These are phyloP conservation scores for Leptopilina syphax DNA, from an alignment of 2,888 invertebrate genomes.

Conservation along the genomic window DNA sequence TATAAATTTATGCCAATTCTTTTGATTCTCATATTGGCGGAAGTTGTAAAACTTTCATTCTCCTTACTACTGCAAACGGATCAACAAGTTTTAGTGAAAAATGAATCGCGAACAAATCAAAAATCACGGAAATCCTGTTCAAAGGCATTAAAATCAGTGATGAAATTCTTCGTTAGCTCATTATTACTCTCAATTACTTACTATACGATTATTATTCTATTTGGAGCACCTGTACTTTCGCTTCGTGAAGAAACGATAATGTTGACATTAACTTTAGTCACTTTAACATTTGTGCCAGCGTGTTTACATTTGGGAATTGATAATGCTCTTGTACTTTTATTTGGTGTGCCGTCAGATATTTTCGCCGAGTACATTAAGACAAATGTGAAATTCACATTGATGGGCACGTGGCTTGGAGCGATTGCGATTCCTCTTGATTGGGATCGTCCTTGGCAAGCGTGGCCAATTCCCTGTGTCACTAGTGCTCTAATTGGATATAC, in stretches of 20 bases:
- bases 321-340: conserved; percentile 78
- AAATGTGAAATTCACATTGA: conserved; percentile 81
- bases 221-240: conserved; percentile 83
- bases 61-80: conserved; percentile 64
- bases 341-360: conserved; percentile 77
- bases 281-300: conserved; percentile 82
- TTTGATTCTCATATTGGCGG: conserved; percentile 76
- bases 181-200: conserved; percentile 78
- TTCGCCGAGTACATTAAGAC: conserved; percentile 79
- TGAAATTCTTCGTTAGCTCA: conserved; percentile 78
- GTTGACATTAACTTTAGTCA: conserved; percentile 81
- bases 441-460: conserved; percentile 92
- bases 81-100: conserved; percentile 59
- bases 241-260: conserved; percentile 84
- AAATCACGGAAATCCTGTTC: conserved; percentile 76
- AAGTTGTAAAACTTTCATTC: conserved; percentile 78
- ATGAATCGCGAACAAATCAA: conserved; percentile 69
- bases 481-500: conserved; percentile 84
- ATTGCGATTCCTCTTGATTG: conserved; percentile 93
- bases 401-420: conserved; percentile 91
- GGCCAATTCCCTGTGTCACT: conserved; percentile 86
- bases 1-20: conserved; percentile 76
- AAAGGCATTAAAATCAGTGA: conserved; percentile 77
- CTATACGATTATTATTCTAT: conserved; percentile 81
- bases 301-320: conserved; percentile 82